These are phyloP conservation scores for Kryptopterus vitreolus DNA, from an alignment of 2,797 vertebrate species.

Conservation along the genomic window DNA sequence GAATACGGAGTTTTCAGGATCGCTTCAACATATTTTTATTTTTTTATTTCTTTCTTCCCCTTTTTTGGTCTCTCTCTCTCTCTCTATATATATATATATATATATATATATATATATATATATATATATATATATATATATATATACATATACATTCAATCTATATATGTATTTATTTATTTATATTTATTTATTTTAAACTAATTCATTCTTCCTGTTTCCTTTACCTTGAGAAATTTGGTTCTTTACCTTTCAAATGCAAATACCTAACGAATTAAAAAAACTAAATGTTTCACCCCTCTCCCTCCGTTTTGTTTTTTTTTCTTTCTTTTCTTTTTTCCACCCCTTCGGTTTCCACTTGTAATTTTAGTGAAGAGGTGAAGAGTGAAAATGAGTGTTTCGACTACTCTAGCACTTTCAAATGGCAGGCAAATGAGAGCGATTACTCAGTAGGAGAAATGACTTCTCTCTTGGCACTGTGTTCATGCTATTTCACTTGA, in stretches of 20 bases:
- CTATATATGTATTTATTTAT: no score
- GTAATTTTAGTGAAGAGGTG: constrained; percentile 43
- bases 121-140: no score
- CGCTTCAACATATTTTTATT: constrained; percentile 63
- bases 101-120: no score
- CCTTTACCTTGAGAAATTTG: constrained; percentile 64
- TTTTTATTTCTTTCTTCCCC: background rate
- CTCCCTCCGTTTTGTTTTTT: constrained; percentile 64
- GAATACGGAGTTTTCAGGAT: constrained; percentile 74
- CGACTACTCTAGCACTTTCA: constrained; percentile 63
- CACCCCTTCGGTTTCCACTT: constrained; percentile 61
- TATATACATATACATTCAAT: no score
- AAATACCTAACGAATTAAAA: constrained; percentile 51
- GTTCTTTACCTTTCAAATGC: constrained; percentile 59
- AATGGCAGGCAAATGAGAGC: constrained; percentile 58
- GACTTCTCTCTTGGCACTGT: constrained; percentile 49
- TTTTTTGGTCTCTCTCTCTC: no score
- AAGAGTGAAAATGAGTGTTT: constrained; percentile 41
- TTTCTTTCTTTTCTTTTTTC: background rate
- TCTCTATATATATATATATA: no score
- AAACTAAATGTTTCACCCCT: constrained; percentile 45
- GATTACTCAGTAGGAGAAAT: constrained; percentile 55
- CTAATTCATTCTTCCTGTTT: constrained; percentile 62
- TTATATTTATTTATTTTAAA: no score
- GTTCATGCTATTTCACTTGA: constrained; percentile 9